Evolutionary conservation across 2,888 invertebrate species (phyloP).

Genomic region (Camponotus fellah): DNA sequence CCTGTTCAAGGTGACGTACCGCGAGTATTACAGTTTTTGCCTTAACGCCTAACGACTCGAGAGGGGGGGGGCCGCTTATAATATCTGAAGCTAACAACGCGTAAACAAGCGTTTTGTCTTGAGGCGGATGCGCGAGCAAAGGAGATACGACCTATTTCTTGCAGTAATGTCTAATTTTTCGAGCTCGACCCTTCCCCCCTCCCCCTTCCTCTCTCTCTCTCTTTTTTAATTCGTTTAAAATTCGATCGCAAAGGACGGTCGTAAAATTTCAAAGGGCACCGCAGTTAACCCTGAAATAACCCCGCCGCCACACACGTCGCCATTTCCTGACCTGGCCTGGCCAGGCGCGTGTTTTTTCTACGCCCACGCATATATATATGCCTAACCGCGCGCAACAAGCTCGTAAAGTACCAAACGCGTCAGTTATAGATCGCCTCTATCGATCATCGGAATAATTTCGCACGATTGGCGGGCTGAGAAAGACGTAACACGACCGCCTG

Average conservation of each 20-base stretch:
- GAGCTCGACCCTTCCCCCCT: background rate
- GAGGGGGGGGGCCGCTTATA: background rate
- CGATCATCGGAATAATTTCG: constrained; percentile 65
- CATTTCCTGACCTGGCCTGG: constrained; percentile 20
- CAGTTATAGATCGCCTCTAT: constrained; percentile 9
- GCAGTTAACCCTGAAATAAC: constrained; percentile 60
- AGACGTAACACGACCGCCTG: constrained; percentile 51
- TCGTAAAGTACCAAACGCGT: constrained; percentile 49
- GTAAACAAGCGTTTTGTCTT: constrained; percentile 30
- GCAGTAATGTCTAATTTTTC: constrained; percentile 1
- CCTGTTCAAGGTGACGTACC: constrained; percentile 48
- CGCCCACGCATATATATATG: constrained; percentile 39
- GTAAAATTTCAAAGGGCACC: constrained; percentile 41
- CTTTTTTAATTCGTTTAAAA: background rate
- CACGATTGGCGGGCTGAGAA: constrained; percentile 64
- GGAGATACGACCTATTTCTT: background rate
- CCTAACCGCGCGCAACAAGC: background rate
- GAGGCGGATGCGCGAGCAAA: background rate
- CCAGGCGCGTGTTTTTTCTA: constrained; percentile 31
- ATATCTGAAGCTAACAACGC: constrained; percentile 46
- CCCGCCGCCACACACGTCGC: constrained; percentile 32
- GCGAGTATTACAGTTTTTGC: constrained; percentile 52
- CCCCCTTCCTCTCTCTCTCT: background rate
- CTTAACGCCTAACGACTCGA: constrained; percentile 31
- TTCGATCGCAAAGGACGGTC: constrained; percentile 12